Evolutionary conservation across 1,140 invertebrate genomes (phyloP).

Genomic region (Drosophila busckii): DNA sequence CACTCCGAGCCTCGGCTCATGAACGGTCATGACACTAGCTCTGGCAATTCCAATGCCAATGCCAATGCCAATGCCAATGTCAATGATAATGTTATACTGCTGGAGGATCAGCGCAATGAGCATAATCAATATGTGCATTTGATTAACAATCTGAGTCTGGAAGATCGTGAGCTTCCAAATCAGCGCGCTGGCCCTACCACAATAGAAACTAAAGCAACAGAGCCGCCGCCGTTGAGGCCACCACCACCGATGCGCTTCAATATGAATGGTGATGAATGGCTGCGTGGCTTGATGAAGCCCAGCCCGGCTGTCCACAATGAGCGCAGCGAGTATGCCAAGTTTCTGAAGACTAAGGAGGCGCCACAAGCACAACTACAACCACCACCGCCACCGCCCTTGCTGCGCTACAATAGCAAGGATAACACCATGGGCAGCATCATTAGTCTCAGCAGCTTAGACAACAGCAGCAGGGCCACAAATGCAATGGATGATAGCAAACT

Average conservation of each 20-base stretch:
- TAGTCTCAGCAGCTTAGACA: no score
- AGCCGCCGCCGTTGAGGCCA: neutral
- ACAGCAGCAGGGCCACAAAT: no score
- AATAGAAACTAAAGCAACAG: neutral
- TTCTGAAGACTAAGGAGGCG: neutral
- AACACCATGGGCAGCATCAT: neutral
- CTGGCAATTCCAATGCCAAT: slow-evolving; percentile 1
- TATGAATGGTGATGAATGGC: slow-evolving; percentile 8
- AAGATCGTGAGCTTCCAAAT: slow-evolving; percentile 12
- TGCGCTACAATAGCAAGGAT: neutral
- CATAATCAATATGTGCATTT: slow-evolving; percentile 40
- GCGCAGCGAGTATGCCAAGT: slow-evolving; percentile 7
- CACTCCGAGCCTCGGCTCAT: slow-evolving; percentile 21
- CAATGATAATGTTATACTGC: slow-evolving; percentile 15
- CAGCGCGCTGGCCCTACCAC: no score
- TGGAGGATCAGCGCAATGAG: slow-evolving; percentile 35
- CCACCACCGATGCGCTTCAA: slow-evolving; percentile 5
- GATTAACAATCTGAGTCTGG: slow-evolving; percentile 24
- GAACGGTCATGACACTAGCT: slow-evolving; percentile 15
- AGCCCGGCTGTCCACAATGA: neutral
- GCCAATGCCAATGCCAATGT: neutral
- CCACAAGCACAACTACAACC: neutral
- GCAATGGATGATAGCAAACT: no score
- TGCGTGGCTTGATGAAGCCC: neutral
- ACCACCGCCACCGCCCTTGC: neutral